A percentile compares a stretch with the other conserved stretches of the same genome.
These are phyloP conservation scores for rat (Rattus norvegicus) DNA, from an alignment of 2,113 vertebrate species.

Conservation along the genomic window DNA sequence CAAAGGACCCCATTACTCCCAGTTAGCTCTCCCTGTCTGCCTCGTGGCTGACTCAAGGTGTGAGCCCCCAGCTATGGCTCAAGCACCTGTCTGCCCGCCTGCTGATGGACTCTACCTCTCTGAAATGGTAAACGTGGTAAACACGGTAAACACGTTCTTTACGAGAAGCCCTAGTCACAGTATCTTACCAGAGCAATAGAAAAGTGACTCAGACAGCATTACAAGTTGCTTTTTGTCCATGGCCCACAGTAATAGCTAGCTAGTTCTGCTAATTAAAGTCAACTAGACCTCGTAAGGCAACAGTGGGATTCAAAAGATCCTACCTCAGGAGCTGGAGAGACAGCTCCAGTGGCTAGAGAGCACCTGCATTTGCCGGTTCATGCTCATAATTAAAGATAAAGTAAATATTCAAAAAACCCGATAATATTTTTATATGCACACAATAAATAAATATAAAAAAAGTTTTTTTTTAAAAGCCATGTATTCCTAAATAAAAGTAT, in stretches of 20 bases:
- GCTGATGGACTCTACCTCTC: not conserved
- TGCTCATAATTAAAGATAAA: not conserved
- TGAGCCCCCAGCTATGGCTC: not conserved
- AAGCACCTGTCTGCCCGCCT: not conserved
- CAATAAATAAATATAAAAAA: not conserved
- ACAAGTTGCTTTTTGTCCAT: not conserved
- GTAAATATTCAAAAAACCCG: not conserved
- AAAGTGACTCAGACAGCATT: not conserved
- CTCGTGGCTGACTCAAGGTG: not conserved
- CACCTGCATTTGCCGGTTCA: too few species aligned
- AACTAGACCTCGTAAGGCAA: not conserved
- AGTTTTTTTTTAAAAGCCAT: not conserved
- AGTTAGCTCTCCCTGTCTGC: not conserved
- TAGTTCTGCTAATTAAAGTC: conserved; percentile 23
- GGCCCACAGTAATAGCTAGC: not conserved
- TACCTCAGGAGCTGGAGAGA: not conserved
- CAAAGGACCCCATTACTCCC: not conserved
- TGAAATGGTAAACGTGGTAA: not conserved
- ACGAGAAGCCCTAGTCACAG: not conserved
- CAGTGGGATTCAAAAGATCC: not conserved
- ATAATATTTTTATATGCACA: not conserved
- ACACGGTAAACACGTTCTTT: not conserved
- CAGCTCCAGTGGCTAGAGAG: not conserved
- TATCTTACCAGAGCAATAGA: not conserved
- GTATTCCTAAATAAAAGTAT: not conserved